A percentile compares a stretch with the other conserved stretches of the same genome.
phyloP scores from a whole-genome alignment of 2,888 invertebrate genomes.

The Mythimna albipuncta region DNA sequence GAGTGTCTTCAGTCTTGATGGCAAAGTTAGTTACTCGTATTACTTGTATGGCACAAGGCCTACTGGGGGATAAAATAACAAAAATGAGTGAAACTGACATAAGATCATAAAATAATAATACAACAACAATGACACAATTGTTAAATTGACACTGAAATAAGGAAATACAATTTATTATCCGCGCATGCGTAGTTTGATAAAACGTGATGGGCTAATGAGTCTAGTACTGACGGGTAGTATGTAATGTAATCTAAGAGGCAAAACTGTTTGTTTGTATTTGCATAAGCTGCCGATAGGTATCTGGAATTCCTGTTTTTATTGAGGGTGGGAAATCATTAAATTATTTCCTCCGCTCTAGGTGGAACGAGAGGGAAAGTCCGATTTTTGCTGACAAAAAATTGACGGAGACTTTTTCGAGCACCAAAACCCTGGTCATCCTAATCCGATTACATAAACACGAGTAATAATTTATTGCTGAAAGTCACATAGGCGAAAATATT shows the following conservation, averaged over 20 bases:
- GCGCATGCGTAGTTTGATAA: constrained; percentile 14
- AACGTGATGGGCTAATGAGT: neutral
- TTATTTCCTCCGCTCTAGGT: too few species aligned
- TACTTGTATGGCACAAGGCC: too few species aligned
- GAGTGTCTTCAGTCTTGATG: too few species aligned
- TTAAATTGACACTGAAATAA: constrained; percentile 39
- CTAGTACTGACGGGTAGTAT: neutral
- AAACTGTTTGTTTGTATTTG: neutral
- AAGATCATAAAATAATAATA: constrained; percentile 7
- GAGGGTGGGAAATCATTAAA: too few species aligned
- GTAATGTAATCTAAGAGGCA: neutral
- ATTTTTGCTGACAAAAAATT: too few species aligned
- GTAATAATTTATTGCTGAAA: neutral
- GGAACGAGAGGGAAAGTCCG: too few species aligned
- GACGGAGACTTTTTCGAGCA: too few species aligned
- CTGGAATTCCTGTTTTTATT: neutral
- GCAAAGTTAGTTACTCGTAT: too few species aligned
- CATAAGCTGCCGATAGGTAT: too few species aligned
- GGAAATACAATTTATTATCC: constrained; percentile 36
- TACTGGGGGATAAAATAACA: constrained; percentile 13
- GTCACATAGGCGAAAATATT: neutral
- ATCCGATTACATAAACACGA: too few species aligned
- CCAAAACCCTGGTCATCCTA: too few species aligned
- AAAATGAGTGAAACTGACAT: neutral
- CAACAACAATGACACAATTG: constrained; percentile 19